A percentile compares a stretch with the other conserved stretches of the same genome.
Evolutionary conservation across 2,888 invertebrate species (phyloP).

Genomic region (Leuctra nigra): DNA sequence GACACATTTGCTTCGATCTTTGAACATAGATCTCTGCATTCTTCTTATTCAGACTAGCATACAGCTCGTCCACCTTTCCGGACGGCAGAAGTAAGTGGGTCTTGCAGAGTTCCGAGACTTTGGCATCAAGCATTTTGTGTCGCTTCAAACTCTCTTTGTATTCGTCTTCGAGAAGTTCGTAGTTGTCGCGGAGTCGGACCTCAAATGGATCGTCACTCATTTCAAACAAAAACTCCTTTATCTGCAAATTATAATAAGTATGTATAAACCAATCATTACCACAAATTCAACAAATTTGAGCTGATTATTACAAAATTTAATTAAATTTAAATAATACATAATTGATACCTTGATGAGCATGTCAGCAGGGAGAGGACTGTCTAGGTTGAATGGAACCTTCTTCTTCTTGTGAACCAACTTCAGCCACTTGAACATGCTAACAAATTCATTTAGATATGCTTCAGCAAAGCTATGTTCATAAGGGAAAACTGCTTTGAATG

Average conservation of each 20-base stretch:
- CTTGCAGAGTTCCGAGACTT: slow-evolving; percentile 70
- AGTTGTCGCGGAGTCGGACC: slow-evolving; percentile 91
- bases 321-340: slow-evolving; percentile 16
- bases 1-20: slow-evolving; percentile 68
- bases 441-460: slow-evolving; percentile 79
- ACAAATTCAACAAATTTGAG: not conserved
- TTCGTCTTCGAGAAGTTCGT: slow-evolving; percentile 91
- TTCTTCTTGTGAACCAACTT: slow-evolving; percentile 67
- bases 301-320: not conserved
- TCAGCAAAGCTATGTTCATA: slow-evolving; percentile 83
- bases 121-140: slow-evolving; percentile 80
- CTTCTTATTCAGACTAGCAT: slow-evolving; percentile 77
- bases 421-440: slow-evolving; percentile 92
- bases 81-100: slow-evolving; percentile 77
- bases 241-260: slow-evolving; percentile 45
- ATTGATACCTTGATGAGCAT: slow-evolving; percentile 66
- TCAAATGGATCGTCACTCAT: slow-evolving; percentile 98
- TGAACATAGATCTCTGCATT: slow-evolving; percentile 96
- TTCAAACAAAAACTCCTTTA: slow-evolving; percentile 83
- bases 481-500: slow-evolving; percentile 69
- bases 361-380: slow-evolving; percentile 78
- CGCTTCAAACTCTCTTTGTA: slow-evolving; percentile 89
- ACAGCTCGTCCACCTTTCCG: slow-evolving; percentile 80
- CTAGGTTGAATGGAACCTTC: slow-evolving; percentile 60
- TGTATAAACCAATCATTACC: not conserved